Evolutionary conservation across 2,797 vertebrate species (phyloP), one percentile per base, ranked within the genome.

Genomic region (Alcedo atthis): DNA sequence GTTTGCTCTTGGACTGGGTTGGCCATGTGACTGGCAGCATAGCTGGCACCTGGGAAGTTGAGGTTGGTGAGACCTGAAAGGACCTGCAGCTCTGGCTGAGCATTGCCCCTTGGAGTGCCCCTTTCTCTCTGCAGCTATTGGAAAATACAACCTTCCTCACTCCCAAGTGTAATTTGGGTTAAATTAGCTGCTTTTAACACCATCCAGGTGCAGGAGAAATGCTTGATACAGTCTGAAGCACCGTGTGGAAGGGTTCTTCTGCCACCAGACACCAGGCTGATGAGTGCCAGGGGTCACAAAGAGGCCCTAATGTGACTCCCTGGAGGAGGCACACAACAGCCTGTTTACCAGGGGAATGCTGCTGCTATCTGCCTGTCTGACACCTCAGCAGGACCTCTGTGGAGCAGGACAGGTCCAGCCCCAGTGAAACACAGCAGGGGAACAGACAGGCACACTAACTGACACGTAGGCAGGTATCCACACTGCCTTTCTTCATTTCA

Each of bases 11-110:
- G 33, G 15, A 2, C 15, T 15, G 30, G 14, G 45, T 4, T n/a
- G 46, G 22, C 21, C 1, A 1, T 0, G 0, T 9, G 55, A 5
- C 42, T 17, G 35, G 26, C 33, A 9, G 25, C 0, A 7, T 33
- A 12, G 18, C 22, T 69, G 74, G 51, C 22, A 48, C 6, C 3
- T 7, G 49, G n/a, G 20, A 28, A 26, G 10, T 42, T 43, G 32
- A 58, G 37, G 42, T 17, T 30, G 40, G 55, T 18, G 49, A 42
- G 37, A 58, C 18, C 37, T 9, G 48, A 10, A 45, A 49, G 62
- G n/a, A 35, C 13, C 18, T 35, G 25, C 35, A 11, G 32, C 5
- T 3, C 21, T 5, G 12, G 8, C 25, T 37, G 58, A 59, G 67
- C 48, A 17, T 30, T 25, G 14, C 25, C 24, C 24, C 42, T 42